Percentiles rank a stretch among this genome's conserved stretches.
These are phyloP conservation scores for Papilio elwesi DNA, from an alignment of 2,888 invertebrate species.

Conservation along the genomic window DNA sequence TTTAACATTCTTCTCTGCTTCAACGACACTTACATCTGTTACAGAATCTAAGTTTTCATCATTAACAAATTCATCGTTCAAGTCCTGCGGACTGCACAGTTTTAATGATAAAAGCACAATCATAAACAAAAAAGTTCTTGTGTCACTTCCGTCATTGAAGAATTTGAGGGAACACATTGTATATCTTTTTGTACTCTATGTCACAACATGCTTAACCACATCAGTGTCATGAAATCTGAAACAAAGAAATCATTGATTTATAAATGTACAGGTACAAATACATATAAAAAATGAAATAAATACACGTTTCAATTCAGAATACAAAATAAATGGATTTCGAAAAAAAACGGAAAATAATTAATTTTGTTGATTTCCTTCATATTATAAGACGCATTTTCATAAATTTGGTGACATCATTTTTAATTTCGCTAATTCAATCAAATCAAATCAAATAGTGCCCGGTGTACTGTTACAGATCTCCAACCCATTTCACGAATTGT, in stretches of 20 bases:
- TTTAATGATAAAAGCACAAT: slow-evolving; percentile 74
- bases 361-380: no score
- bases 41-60: slow-evolving; percentile 68
- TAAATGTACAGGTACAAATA: no score
- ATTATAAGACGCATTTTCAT: no score
- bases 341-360: no score
- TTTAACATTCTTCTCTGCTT: slow-evolving; percentile 65
- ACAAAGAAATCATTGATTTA: slow-evolving; percentile 33
- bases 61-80: slow-evolving; percentile 74
- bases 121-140: slow-evolving; percentile 74
- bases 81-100: slow-evolving; percentile 76
- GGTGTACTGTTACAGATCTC: no score
- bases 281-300: no score
- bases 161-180: slow-evolving; percentile 35
- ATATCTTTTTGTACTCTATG: slow-evolving; percentile 1
- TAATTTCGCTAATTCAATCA: no score
- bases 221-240: slow-evolving; percentile 31
- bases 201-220: slow-evolving; percentile 22
- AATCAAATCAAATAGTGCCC: no score
- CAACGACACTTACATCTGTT: slow-evolving; percentile 61
- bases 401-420: no score
- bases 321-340: no score
- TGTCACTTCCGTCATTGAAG: slow-evolving; percentile 48
- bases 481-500: no score
- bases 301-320: no score